Base-by-base conservation (phyloP, 2,113 vertebrate genomes). In the Chionodraco myersi region DNA sequence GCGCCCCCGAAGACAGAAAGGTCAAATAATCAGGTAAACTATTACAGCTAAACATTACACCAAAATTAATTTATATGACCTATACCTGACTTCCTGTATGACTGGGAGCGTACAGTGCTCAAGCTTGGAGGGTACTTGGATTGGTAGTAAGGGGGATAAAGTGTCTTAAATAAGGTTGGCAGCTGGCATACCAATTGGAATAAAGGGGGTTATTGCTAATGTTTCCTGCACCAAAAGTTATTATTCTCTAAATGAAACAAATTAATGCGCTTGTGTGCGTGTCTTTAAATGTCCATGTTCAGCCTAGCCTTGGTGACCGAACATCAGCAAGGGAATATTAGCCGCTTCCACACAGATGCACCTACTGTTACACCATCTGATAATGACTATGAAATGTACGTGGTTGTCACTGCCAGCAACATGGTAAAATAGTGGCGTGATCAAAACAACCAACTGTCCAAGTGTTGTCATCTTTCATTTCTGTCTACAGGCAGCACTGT, bases 211-310 rank as follows among this genome's bases (percentile, higher is more conserved):
- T 73, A 92, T 84, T 91, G 82, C 82, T 84, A 86, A 76, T 80
- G 71, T 83, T 91, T 90, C 56, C 77, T 70, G 59, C 84, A 83
- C 58, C 89, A 88, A 69, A 80, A 83, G 87, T 85, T 71, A 82
- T 86, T 90, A 81, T 90, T 76, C 75, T 90, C 76, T 73, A 79
- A 84, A 88, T 84, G 85, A 88, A 90, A 86, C 81, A 85, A 91
- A 90, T 93, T 92, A 88, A 77, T 13, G 69, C 18, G 16, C 68
- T 64, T 63, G 72, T 60, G 72, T 71, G 66, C 16, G 34, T 34
- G 12, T 70, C 23, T 41, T 69, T 58, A 63, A 52, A 45, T 87
- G 75, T 84, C 52, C 53, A 45, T 75, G 49, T 66, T 61, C 23
- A 62, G 79, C 54, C 41, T 75, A 79, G 81, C 54, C 54, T 1